Evolutionary conservation across 1,140 invertebrate species (phyloP).

Genomic region (Phenacoccus solenopsis): DNA sequence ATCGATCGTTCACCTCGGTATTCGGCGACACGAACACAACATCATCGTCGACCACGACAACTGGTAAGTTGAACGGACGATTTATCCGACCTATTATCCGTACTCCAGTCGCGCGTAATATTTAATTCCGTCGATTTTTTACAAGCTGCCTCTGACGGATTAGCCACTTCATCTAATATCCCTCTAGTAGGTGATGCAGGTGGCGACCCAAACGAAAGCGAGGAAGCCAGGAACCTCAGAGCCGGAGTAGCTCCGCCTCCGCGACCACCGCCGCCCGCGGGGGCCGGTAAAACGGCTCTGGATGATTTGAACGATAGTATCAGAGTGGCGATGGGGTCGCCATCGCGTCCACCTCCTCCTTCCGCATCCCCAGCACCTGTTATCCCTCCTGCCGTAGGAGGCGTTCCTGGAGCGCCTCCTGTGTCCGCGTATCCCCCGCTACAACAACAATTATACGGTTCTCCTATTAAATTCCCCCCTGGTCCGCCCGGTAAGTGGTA

Average conservation of each 20-base stretch:
- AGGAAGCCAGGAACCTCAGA: conserved; percentile 25
- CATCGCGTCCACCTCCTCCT: conserved; percentile 28
- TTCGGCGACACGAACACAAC: conserved; percentile 49
- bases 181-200: conserved; percentile 34
- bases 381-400: conserved; percentile 4
- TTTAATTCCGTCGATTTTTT: conserved; percentile 4
- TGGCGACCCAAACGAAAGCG: conserved; percentile 30
- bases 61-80: conserved; percentile 7
- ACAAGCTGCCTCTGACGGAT: conserved; percentile 30
- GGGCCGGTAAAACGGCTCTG: conserved; percentile 44
- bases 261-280: conserved; percentile 38
- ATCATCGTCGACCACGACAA: conserved; percentile 38
- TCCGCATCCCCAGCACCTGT: conserved; percentile 12
- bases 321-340: conserved; percentile 49
- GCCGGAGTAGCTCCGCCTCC: conserved; percentile 32
- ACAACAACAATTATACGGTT: conserved; percentile 41
- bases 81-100: too few species aligned
- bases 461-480: conserved; percentile 43
- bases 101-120: too few species aligned
- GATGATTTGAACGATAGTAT: conserved; percentile 58
- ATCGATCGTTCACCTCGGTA: conserved; percentile 71
- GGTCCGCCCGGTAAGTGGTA: conserved; percentile 14
- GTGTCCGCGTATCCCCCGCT: conserved; percentile 26
- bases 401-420: conserved; percentile 27
- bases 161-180: conserved; percentile 30